A percentile compares a stretch with the other conserved stretches of the same genome.
These are phyloP conservation scores for Xenopus petersii DNA, from an alignment of 2,797 vertebrate species.

Conservation along the genomic window DNA sequence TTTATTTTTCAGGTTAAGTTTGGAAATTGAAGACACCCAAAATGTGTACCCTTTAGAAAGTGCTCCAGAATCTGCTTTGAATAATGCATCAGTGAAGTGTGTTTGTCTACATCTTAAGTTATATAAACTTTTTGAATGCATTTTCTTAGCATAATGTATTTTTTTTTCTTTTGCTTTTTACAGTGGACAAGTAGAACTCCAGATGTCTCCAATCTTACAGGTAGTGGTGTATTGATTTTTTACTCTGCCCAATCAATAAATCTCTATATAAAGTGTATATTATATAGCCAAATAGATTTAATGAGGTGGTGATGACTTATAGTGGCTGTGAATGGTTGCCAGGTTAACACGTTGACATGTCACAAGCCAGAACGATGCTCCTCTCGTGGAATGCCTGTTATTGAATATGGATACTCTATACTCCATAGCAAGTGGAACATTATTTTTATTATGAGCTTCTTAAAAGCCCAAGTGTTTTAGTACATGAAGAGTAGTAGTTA, in stretches of 20 bases:
- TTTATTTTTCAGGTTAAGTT: conserved; percentile 64
- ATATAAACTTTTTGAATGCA: background rate
- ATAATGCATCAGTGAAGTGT: conserved; percentile 71
- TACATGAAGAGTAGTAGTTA: no score
- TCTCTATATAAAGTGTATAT: no score
- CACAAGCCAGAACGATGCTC: no score
- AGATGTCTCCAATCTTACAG: conserved; percentile 71
- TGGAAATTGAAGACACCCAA: conserved; percentile 66
- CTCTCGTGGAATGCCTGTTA: no score
- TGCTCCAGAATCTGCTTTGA: conserved; percentile 63
- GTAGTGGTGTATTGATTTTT: conserved; percentile 50
- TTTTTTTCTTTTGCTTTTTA: conserved; percentile 16
- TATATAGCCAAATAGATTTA: no score
- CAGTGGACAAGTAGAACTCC: conserved; percentile 79
- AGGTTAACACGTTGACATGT: no score
- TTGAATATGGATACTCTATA: no score
- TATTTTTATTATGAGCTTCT: no score
- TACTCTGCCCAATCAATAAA: background rate
- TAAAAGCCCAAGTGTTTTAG: no score
- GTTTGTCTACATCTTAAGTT: conserved; percentile 50
- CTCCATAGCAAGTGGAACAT: no score
- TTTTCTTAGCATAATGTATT: conserved; percentile 26
- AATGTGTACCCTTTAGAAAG: conserved; percentile 73
- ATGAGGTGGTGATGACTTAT: no score
- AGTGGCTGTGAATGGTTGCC: no score